These are phyloP conservation scores for Drosophila nigrodunni DNA, from an alignment of 1,140 invertebrate species.

Conservation along the genomic window DNA sequence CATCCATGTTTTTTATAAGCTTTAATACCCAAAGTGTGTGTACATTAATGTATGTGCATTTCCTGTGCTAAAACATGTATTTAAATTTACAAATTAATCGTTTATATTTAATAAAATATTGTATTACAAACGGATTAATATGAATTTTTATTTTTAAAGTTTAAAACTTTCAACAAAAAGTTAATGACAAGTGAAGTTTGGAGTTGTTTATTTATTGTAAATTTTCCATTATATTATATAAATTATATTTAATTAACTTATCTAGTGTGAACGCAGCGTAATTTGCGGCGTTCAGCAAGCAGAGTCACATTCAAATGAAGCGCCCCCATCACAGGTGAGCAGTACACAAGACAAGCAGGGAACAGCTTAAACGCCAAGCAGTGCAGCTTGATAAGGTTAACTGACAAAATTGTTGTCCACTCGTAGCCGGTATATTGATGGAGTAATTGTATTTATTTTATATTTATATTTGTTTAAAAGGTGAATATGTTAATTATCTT, in stretches of 20 bases:
- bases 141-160: not conserved
- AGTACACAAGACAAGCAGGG: not conserved
- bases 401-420: no score
- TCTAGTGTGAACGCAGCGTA: no score
- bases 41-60: conserved; percentile 35
- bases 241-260: no score
- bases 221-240: no score
- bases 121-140: conserved; percentile 24
- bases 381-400: not conserved
- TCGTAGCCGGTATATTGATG: no score
- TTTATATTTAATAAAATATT: conserved; percentile 58
- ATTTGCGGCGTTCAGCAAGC: no score
- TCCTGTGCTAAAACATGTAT: conserved; percentile 54
- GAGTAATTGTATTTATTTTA: no score
- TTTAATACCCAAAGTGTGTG: conserved; percentile 25
- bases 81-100: conserved; percentile 33
- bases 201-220: no score
- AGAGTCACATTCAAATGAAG: no score
- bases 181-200: no score
- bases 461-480: no score
- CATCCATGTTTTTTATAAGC: conserved; percentile 28
- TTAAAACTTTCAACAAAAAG: not conserved
- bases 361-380: not conserved
- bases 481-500: conserved; percentile 69
- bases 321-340: no score